Evolutionary conservation across 2,113 vertebrate genomes (phyloP).

Genomic region (Ranitomeya variabilis): DNA sequence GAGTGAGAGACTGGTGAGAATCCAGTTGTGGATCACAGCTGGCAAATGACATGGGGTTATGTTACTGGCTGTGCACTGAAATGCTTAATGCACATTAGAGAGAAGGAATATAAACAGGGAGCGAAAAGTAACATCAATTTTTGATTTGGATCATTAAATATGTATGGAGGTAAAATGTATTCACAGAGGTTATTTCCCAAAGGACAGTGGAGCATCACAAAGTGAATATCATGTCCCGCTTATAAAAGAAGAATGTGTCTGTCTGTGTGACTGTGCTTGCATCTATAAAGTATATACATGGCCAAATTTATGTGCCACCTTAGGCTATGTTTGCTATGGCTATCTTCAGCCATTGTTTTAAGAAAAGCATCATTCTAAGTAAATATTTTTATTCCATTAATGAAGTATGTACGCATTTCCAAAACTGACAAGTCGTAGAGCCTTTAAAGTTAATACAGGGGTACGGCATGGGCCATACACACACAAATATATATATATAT

Average conservation of each 20-base stretch:
- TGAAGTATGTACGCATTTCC: background rate
- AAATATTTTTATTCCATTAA: too few relatives aligned
- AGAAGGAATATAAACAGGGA: constrained; percentile 46
- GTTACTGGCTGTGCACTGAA: constrained; percentile 15
- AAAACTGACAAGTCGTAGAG: too few relatives aligned
- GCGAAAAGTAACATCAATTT: constrained; percentile 48
- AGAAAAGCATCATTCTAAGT: too few relatives aligned
- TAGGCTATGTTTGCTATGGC: background rate
- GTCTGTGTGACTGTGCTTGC: background rate
- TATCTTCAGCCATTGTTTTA: background rate
- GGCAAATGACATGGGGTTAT: constrained; percentile 30
- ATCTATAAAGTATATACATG: constrained; percentile 1
- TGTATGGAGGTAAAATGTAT: constrained; percentile 53
- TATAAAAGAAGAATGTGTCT: constrained; percentile 10
- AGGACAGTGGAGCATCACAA: constrained; percentile 29
- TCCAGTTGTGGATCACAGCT: constrained; percentile 50
- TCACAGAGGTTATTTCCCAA: constrained; percentile 49
- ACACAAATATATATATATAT: too few relatives aligned
- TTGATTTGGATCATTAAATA: constrained; percentile 45
- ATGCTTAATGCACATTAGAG: constrained; percentile 42
- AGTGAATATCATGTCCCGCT: constrained; percentile 25
- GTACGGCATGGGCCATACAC: too few relatives aligned
- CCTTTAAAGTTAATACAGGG: too few relatives aligned
- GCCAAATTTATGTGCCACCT: background rate
- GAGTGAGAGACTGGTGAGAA: constrained; percentile 4